Percentiles rank a stretch among this genome's conserved stretches.
Evolutionary conservation across 2,113 vertebrate species (phyloP).

Genomic region (Anoplopoma fimbria): DNA sequence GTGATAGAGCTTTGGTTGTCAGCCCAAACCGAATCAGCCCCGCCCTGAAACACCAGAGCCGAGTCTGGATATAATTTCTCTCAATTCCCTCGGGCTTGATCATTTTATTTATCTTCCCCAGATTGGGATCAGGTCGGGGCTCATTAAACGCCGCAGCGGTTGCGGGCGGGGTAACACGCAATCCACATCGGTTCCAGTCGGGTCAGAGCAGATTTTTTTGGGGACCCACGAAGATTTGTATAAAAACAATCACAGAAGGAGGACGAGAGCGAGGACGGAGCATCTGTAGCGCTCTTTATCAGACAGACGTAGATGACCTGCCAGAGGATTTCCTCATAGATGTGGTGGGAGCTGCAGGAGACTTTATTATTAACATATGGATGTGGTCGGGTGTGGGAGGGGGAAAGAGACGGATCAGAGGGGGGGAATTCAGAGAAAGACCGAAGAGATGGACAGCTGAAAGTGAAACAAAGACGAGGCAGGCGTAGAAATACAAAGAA

Average conservation of each 20-base stretch:
- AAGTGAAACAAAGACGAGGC: conserved; percentile 24
- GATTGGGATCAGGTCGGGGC: conserved; percentile 64
- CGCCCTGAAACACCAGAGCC: conserved; percentile 32
- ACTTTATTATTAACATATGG: conserved; percentile 74
- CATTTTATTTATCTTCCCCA: conserved; percentile 58
- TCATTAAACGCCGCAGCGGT: conserved; percentile 51
- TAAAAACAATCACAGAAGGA: conserved; percentile 38
- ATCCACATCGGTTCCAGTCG: conserved; percentile 20
- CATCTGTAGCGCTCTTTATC: conserved; percentile 66
- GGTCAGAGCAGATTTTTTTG: conserved; percentile 32
- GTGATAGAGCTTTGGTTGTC: conserved; percentile 35
- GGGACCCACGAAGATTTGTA: conserved; percentile 18
- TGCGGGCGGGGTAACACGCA: conserved; percentile 26
- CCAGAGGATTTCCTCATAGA: conserved; percentile 74
- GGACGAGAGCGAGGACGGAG: conserved; percentile 45
- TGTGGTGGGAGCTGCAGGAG: conserved; percentile 68
- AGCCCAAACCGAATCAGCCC: conserved; percentile 33
- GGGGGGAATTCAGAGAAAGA: too few relatives aligned
- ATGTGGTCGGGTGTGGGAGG: conserved; percentile 54
- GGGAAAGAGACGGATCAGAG: conserved; percentile 3
- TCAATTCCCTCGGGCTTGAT: conserved; percentile 45
- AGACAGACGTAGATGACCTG: conserved; percentile 62
- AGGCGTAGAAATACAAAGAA: conserved; percentile 23
- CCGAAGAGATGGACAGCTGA: conserved; percentile 38
- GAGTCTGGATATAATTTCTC: conserved; percentile 59